A percentile compares a stretch with the other conserved stretches of the same genome.
Evolutionary conservation across 2,113 vertebrate species (phyloP).

Genomic region (Ailurus styani): DNA sequence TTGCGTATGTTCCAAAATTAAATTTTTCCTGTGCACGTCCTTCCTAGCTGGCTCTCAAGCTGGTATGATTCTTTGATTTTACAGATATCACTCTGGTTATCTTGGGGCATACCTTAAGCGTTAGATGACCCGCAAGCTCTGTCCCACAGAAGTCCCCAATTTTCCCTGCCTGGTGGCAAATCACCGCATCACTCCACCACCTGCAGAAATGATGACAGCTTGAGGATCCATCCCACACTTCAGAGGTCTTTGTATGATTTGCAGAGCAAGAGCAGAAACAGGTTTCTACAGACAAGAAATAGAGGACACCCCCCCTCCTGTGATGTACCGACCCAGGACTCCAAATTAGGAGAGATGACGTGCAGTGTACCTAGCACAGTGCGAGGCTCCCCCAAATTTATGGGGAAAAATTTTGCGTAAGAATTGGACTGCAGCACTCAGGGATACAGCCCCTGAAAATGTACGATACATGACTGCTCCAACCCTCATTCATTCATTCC

Average conservation of each 20-base stretch:
- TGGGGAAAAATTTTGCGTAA: not conserved
- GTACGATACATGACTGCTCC: rapidly evolving
- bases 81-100: too few relatives aligned
- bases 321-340: rapidly evolving
- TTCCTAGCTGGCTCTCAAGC: not conserved
- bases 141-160: not conserved
- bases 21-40: rapidly evolving
- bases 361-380: rapidly evolving
- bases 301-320: not conserved
- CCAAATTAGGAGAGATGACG: not conserved
- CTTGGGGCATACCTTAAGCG: rapidly evolving
- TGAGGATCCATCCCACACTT: not conserved
- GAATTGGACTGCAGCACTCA: not conserved
- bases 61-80: not conserved
- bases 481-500: not conserved
- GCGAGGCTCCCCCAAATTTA: rapidly evolving
- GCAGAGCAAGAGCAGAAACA: not conserved
- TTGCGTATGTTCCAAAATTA: not conserved
- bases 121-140: not conserved
- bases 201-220: not conserved
- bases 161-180: rapidly evolving
- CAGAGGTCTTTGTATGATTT: not conserved
- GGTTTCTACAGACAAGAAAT: not conserved
- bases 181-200: not conserved
- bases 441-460: not conserved